phyloP scores from a whole-genome alignment of 1,140 invertebrate species.

The Drosophila novamexicana region DNA sequence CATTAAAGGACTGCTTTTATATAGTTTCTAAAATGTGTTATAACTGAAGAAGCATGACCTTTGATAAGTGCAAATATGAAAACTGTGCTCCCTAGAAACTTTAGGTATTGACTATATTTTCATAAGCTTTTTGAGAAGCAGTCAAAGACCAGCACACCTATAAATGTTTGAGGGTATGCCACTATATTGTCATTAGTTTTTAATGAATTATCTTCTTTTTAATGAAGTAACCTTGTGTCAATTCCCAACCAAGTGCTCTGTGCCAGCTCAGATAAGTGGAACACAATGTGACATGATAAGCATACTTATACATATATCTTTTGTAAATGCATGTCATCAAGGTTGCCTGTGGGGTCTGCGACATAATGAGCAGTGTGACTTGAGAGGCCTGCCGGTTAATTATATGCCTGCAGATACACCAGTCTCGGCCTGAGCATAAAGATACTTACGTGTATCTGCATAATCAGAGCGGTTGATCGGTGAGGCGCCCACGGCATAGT shows the following conservation, averaged over 20 bases:
- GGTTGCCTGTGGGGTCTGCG: conserved; percentile 65
- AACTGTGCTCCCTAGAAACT: no score
- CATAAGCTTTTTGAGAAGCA: no score
- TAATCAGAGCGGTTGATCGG: conserved; percentile 71
- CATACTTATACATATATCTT: conserved; percentile 49
- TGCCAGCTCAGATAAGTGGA: conserved; percentile 27
- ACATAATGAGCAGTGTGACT: conserved; percentile 71
- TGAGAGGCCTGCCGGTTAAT: conserved; percentile 62
- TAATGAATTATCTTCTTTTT: no score
- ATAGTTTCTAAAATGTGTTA: no score
- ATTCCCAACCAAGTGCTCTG: conserved; percentile 10
- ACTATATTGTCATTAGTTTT: no score
- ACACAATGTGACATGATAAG: conserved; percentile 52
- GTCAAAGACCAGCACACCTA: no score
- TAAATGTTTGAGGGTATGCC: no score
- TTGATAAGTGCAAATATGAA: no score
- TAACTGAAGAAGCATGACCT: no score
- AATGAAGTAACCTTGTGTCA: no score
- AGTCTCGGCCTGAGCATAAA: conserved; percentile 15
- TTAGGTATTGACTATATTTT: no score
- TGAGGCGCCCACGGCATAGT: conserved; percentile 65
- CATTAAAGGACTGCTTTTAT: no score
- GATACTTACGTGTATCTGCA: conserved; percentile 36
- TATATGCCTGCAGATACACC: conserved; percentile 47
- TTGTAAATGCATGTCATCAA: conserved; percentile 70